A percentile compares a stretch with the other conserved stretches of the same genome.
Conservation (phyloP, 2,888 invertebrate species). For the Bombylius major region DNA sequence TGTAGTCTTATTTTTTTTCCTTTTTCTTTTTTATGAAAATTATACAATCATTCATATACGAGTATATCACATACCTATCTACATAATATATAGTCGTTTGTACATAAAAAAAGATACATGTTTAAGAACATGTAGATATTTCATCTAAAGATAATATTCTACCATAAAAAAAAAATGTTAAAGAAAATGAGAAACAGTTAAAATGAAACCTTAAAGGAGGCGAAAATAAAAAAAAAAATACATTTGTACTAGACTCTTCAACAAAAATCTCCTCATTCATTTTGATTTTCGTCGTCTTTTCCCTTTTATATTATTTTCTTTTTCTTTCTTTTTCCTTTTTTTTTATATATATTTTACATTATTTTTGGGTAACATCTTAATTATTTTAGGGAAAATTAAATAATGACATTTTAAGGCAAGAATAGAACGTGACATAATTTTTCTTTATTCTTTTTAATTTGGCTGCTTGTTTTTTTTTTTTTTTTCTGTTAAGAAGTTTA, state of each 20-base stretch:
- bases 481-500: neutral
- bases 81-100: no score
- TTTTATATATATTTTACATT: no score
- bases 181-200: no score
- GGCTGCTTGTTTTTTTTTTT: neutral
- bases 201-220: no score
- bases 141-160: no score
- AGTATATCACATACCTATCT: no score
- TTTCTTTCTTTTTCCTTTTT: neutral
- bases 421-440: slow-evolving; percentile 15
- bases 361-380: slow-evolving; percentile 19
- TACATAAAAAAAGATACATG: no score
- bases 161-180: no score
- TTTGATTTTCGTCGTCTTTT: neutral
- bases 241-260: neutral
- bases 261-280: neutral
- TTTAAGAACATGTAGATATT: no score
- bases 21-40: no score
- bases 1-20: no score
- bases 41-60: no score
- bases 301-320: neutral
- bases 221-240: neutral
- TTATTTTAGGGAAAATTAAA: slow-evolving; percentile 39
- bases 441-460: neutral
- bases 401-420: slow-evolving; percentile 32